These are phyloP conservation scores for Paratilapia polleni DNA, from an alignment of 2,113 vertebrate species.

Conservation along the genomic window DNA sequence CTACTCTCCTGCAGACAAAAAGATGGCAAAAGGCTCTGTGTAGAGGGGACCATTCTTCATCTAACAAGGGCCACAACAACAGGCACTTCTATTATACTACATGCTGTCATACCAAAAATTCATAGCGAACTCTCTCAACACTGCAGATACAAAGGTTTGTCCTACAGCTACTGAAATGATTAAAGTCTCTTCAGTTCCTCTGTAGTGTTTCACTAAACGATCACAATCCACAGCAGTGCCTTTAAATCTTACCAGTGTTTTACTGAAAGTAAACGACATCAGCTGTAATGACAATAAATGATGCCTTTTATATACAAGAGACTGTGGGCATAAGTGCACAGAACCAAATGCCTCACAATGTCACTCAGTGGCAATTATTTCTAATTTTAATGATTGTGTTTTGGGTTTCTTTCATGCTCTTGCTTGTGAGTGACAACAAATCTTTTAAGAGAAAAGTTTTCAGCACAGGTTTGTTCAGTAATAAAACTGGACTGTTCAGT, in stretches of 20 bases:
- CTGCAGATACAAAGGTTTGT: constrained; percentile 38
- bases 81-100: constrained; percentile 51
- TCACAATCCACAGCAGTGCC: neutral
- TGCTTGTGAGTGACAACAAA: neutral
- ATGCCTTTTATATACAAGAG: neutral
- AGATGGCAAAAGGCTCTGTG: constrained; percentile 53
- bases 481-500: neutral
- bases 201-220: constrained; percentile 9
- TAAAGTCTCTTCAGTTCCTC: constrained; percentile 6
- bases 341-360: neutral
- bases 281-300: neutral
- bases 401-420: neutral
- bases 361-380: constrained; percentile 6
- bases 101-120: constrained; percentile 44
- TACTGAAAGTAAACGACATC: constrained; percentile 11
- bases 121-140: constrained; percentile 12
- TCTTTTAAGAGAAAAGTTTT: constrained; percentile 4
- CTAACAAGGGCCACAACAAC: constrained; percentile 49
- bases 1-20: constrained; percentile 62
- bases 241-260: neutral
- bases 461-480: neutral
- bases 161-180: constrained; percentile 27
- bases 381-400: neutral
- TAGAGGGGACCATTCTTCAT: constrained; percentile 60
- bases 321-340: neutral